Conservation (phyloP, 2,113 vertebrate genomes). For the Phainopepla nitens region DNA sequence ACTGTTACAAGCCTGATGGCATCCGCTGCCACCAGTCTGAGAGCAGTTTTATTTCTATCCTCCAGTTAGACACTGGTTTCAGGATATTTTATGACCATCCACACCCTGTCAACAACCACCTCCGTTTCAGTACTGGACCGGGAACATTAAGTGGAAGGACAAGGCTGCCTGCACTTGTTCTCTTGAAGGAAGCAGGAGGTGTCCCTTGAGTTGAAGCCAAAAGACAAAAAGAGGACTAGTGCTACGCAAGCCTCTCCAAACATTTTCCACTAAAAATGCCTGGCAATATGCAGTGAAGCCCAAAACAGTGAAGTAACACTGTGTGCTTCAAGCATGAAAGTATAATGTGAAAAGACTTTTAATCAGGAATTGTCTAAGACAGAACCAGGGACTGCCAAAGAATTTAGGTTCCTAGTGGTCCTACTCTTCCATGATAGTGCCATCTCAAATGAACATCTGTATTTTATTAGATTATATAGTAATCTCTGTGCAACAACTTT, state of each 20-base stretch:
- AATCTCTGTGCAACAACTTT: neutral
- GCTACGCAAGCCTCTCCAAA: neutral
- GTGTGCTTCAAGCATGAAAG: neutral
- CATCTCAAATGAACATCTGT: neutral
- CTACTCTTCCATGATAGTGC: neutral
- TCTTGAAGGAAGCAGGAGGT: neutral
- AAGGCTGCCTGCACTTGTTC: neutral
- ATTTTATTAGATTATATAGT: neutral
- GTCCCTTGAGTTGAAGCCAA: neutral
- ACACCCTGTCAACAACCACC: neutral
- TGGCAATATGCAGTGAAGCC: neutral
- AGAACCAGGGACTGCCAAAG: neutral
- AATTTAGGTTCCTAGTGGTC: neutral
- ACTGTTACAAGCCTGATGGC: neutral
- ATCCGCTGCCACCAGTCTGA: neutral
- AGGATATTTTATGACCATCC: neutral
- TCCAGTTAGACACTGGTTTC: neutral
- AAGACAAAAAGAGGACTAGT: neutral
- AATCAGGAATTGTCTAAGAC: neutral
- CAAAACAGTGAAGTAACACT: neutral
- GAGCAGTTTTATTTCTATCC: neutral
- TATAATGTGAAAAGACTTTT: neutral
- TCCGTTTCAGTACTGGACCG: neutral
- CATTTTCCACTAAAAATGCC: conserved; percentile 4
- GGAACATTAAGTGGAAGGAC: neutral